Conservation (phyloP, 1,140 invertebrate genomes). For the Neodiprion virginianus region DNA sequence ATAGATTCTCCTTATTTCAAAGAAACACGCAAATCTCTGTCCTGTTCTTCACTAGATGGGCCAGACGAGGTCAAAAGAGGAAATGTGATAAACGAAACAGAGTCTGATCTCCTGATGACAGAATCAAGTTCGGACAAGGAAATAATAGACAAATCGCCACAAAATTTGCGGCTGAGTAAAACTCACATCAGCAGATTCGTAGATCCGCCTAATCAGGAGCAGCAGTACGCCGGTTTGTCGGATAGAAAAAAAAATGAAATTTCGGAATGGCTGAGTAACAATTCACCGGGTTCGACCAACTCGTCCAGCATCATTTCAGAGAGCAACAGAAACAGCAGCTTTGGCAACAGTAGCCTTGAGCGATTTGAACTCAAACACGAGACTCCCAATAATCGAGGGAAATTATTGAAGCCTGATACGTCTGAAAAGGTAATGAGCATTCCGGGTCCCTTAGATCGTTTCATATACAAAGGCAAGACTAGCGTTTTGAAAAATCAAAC, state of each 20-base stretch:
- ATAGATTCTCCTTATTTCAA: not conserved
- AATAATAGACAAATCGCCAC: slow-evolving; percentile 10
- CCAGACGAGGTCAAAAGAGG: not conserved
- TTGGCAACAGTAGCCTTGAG: slow-evolving; percentile 57
- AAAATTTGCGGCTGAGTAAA: slow-evolving; percentile 21
- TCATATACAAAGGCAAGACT: not conserved
- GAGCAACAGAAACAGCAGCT: slow-evolving; percentile 43
- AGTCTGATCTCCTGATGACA: slow-evolving; percentile 19
- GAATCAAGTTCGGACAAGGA: slow-evolving; percentile 30
- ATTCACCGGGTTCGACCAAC: slow-evolving; percentile 38
- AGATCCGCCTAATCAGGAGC: slow-evolving; percentile 10
- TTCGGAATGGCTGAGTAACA: slow-evolving; percentile 48
- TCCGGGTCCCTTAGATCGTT: not conserved
- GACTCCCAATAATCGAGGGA: slow-evolving; percentile 58
- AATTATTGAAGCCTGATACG: slow-evolving; percentile 30
- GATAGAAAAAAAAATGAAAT: slow-evolving; percentile 51
- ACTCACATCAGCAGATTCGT: slow-evolving; percentile 28
- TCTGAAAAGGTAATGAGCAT: not conserved
- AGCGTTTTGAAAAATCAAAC: slow-evolving; percentile 10
- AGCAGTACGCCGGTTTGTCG: slow-evolving; percentile 32
- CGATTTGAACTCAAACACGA: slow-evolving; percentile 54
- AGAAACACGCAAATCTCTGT: slow-evolving; percentile 7
- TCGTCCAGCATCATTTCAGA: slow-evolving; percentile 40
- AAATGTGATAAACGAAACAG: slow-evolving; percentile 26
- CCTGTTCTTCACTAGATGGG: not conserved